These are phyloP conservation scores for Hylomyscus alleni DNA, from an alignment of 2,797 vertebrate genomes.

Conservation along the genomic window DNA sequence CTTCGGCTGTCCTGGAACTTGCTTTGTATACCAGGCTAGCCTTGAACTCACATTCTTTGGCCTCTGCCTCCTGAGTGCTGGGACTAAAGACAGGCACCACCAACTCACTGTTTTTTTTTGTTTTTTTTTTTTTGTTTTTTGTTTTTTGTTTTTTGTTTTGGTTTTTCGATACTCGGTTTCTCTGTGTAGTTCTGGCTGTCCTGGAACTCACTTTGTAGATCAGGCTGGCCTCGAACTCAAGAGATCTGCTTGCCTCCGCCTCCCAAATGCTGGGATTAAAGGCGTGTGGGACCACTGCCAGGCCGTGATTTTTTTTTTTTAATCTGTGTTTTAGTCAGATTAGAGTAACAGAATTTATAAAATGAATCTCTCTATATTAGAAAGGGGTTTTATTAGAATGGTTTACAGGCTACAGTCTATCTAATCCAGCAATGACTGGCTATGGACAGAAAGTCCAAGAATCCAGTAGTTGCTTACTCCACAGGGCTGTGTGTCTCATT, in stretches of 20 bases:
- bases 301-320: constrained; percentile 54
- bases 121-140: too few species aligned
- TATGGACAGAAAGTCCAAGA: background rate
- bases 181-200: too few species aligned
- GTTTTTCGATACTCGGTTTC: too few species aligned
- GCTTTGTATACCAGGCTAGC: too few species aligned
- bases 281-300: too few species aligned
- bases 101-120: too few species aligned
- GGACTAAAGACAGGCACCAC: too few species aligned
- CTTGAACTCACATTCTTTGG: too few species aligned
- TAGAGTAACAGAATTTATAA: background rate
- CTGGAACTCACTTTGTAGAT: background rate
- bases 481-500: background rate
- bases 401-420: too few species aligned
- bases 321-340: background rate
- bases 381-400: background rate
- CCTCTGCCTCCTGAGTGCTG: too few species aligned
- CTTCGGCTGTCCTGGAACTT: too few species aligned
- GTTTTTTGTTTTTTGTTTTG: too few species aligned
- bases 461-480: background rate
- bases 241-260: background rate
- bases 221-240: background rate
- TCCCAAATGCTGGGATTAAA: background rate
- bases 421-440: background rate
- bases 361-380: background rate